Evolutionary conservation across 2,888 invertebrate species (phyloP), one percentile per base, ranked within the genome.

Genomic region (Quadriops clusia): DNA sequence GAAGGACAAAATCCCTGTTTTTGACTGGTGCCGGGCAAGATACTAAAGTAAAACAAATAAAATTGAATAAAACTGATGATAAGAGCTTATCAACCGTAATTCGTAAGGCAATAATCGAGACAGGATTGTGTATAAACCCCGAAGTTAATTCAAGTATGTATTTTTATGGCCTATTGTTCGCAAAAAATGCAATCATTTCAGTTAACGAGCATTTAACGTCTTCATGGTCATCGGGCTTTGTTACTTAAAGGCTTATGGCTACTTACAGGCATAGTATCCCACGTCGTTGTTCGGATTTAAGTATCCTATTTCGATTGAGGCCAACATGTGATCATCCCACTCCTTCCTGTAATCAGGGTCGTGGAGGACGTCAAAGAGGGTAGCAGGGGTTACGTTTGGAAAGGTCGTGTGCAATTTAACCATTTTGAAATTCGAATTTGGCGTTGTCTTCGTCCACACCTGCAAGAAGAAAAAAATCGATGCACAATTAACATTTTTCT

Each of bases 211-310:
- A n/a, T n/a, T n/a, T n/a, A n/a, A n/a, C n/a, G n/a, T n/a, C n/a
- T n/a, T n/a, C n/a, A n/a, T n/a, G n/a, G n/a, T n/a, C n/a, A n/a
- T n/a, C n/a, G n/a, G n/a, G n/a, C n/a, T n/a, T n/a, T n/a, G n/a
- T n/a, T n/a, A n/a, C n/a, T n/a, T n/a, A n/a, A n/a, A n/a, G n/a
- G n/a, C n/a, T n/a, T n/a, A n/a, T n/a, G n/a, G n/a, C n/a, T 37
- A 70, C 74, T 72, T 53, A 89, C 89, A 74, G 40, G 89, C 80
- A 63, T 91, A 91, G 57, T 91, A 91, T 22, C 89, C 87, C 40
- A 91, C 76, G 60, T 91, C 90, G 54, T 90, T 91, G 63, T 89
- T 90, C 14, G 89, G 86, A 65, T 90, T 89, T 51, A 91, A 71
- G 56, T 79, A 81, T 5, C 90, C 90, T 35, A 91, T 85, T 56